Conservation (phyloP, 2,888 invertebrate genomes). For the Eupithecia dodoneata region DNA sequence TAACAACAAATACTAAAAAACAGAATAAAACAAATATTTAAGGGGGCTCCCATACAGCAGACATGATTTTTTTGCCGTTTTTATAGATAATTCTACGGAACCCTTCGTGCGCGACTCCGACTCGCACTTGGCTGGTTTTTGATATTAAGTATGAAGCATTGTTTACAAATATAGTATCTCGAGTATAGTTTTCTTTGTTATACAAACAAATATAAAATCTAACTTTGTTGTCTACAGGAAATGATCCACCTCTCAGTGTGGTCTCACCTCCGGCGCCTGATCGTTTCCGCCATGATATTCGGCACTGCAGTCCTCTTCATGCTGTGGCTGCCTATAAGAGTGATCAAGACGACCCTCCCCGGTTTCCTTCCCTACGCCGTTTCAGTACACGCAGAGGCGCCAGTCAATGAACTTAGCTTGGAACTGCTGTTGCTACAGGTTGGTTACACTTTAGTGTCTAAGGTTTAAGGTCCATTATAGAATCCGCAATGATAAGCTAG, state of each 20-base stretch:
- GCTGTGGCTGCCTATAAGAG: conserved; percentile 96
- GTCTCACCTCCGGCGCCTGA: conserved; percentile 94
- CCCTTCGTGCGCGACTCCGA: no score
- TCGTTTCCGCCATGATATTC: conserved; percentile 97
- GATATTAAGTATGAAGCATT: no score
- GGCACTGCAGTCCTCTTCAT: conserved; percentile 97
- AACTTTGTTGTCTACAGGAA: conserved; percentile 81
- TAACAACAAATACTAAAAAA: no score
- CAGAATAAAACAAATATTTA: no score
- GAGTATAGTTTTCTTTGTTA: no score
- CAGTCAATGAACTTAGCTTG: conserved; percentile 96
- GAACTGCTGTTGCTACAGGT: conserved; percentile 95
- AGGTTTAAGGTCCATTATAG: no score
- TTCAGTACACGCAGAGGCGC: conserved; percentile 91
- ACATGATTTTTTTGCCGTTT: no score
- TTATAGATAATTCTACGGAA: no score
- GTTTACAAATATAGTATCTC: no score
- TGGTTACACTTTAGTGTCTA: conserved; percentile 31
- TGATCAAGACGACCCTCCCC: conserved; percentile 91
- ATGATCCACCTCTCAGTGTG: conserved; percentile 99
- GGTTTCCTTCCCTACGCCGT: conserved; percentile 98
- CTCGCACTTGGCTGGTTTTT: no score
- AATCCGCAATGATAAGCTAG: no score
- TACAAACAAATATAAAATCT: not conserved
- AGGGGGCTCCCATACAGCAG: no score